Evolutionary conservation across 2,888 invertebrate genomes (phyloP), one percentile per base, ranked within the genome.

Genomic region (Deilephila elpenor): DNA sequence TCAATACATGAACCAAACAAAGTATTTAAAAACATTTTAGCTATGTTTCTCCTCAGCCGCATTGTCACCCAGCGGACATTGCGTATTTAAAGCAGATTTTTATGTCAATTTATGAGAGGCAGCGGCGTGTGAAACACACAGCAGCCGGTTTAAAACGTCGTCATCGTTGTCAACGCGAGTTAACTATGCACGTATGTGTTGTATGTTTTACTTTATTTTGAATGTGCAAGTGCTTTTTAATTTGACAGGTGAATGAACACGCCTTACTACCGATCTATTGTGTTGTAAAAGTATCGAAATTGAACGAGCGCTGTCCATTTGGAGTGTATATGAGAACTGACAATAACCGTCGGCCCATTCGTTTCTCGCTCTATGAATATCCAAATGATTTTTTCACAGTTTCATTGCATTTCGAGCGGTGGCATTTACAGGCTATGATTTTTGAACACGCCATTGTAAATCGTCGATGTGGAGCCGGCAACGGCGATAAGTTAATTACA

Each of bases 261-360:
- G 92, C 93, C 94, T 93, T 93, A 88, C 91, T 89, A 29, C 87
- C 82, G 86, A 83, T 86, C 93, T 89, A 93, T 94, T 94, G 94
- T 94, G 88, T 92, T 90, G 91, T 88, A 86, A 93, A 92, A 93
- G 94, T 93, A 94, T 94, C 92, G 92, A 91, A 93, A 94, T 93
- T 93, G 93, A 91, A 93, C 91, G 89, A 85, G 86, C 88, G 85
- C 86, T 85, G 89, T 93, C 94, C 93, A 93, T 93, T 93, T 92
- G 89, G 88, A 87, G 79, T 80, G 86, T 89, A 86, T 90, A 89
- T 89, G 87, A 85, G 83, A 86, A 86, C 84, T 84, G 88, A 92
- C 92, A 93, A 93, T 93, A 89, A 88, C 88, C 83, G 85, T 83
- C 79, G 84, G 86, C 77, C 86, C 88, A 86, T 91, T 89, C 90